Evolutionary conservation across 2,888 invertebrate genomes (phyloP).

Genomic region (Lepidocyrtinus sp.): DNA sequence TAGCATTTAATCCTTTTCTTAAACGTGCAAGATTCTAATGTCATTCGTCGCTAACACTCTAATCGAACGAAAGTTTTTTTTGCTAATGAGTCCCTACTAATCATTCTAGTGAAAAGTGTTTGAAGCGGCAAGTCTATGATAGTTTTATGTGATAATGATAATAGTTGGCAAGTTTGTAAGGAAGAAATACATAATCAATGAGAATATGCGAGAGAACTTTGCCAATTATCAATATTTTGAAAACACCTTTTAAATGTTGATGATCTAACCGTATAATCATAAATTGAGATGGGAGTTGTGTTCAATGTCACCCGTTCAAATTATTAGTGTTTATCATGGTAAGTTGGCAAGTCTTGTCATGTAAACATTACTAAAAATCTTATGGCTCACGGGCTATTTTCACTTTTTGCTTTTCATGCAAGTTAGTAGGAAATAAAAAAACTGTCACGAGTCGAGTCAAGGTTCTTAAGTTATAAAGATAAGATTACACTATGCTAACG

Average conservation of each 20-base stretch:
- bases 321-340: not conserved
- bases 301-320: not conserved
- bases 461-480: conserved; percentile 14
- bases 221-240: not conserved
- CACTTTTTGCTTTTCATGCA: conserved; percentile 19
- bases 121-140: too few species aligned
- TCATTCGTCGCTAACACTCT: not conserved
- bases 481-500: conserved; percentile 16
- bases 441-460: conserved; percentile 31
- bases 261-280: conserved; percentile 8
- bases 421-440: conserved; percentile 3
- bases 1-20: too few species aligned
- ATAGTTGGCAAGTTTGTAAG: not conserved
- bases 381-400: conserved; percentile 23
- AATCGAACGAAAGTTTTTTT: not conserved
- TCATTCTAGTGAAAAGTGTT: conserved; percentile 5
- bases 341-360: not conserved
- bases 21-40: too few species aligned
- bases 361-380: not conserved
- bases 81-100: not conserved
- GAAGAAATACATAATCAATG: not conserved
- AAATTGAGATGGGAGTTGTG: conserved; percentile 3
- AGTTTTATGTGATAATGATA: conserved; percentile 11
- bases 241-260: not conserved
- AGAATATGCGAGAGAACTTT: not conserved